Percentiles rank a stretch among this genome's conserved stretches.
Conservation (phyloP, 2,797 vertebrate genomes). For the Champsocephalus gunnari region DNA sequence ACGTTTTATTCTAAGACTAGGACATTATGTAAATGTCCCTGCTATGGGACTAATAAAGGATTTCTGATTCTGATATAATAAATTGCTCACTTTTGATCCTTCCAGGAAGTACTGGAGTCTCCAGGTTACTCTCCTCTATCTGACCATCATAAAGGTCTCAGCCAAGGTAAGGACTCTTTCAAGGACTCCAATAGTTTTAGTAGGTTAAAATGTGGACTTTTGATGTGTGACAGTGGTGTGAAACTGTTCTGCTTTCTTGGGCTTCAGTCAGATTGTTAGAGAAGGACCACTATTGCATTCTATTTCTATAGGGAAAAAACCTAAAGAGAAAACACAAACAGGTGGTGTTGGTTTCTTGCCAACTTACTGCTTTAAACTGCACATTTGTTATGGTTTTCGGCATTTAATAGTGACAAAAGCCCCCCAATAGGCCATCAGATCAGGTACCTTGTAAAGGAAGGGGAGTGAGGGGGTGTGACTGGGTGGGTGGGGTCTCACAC, state of each 20-base stretch:
- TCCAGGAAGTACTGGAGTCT: conserved; percentile 59
- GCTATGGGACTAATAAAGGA: too few species aligned
- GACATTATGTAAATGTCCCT: background rate
- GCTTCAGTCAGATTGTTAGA: background rate
- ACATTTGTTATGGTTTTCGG: background rate
- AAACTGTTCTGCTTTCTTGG: background rate
- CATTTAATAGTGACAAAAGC: conserved; percentile 5
- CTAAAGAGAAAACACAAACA: background rate
- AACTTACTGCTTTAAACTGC: background rate
- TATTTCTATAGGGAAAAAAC: background rate
- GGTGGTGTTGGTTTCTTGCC: background rate
- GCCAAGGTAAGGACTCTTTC: conserved; percentile 58
- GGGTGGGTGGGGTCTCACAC: conserved; percentile 58
- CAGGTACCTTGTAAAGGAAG: conserved; percentile 27
- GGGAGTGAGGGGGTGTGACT: conserved; percentile 6
- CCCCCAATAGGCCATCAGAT: conserved; percentile 34
- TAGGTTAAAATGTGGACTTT: background rate
- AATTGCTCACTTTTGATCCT: conserved; percentile 31
- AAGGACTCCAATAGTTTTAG: conserved; percentile 7
- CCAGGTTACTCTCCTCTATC: conserved; percentile 23
- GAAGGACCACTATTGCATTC: background rate
- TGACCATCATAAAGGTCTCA: conserved; percentile 44
- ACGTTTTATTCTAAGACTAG: background rate
- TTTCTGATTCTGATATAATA: background rate
- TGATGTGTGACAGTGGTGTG: background rate